These are phyloP conservation scores for Macrophya alboannulata DNA, from an alignment of 2,888 invertebrate genomes.

Conservation along the genomic window DNA sequence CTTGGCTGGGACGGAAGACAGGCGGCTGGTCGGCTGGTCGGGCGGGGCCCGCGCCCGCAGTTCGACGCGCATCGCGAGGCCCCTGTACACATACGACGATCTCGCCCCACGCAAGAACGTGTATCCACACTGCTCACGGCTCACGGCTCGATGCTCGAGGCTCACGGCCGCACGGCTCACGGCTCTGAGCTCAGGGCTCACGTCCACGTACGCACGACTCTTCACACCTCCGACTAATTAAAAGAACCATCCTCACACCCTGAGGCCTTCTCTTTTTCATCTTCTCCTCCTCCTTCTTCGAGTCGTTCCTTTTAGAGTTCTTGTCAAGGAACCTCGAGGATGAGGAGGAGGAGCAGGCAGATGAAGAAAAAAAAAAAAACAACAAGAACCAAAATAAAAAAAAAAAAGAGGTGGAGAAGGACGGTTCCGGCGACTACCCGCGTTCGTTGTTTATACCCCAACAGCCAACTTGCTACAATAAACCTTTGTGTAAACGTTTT, in stretches of 20 bases:
- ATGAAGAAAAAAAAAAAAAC: no score
- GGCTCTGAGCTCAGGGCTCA: constrained; percentile 8
- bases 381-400: neutral
- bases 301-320: constrained; percentile 50
- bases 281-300: constrained; percentile 51
- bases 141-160: neutral
- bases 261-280: constrained; percentile 60
- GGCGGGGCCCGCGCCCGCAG: constrained; percentile 67
- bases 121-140: constrained; percentile 29
- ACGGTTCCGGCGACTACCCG: constrained; percentile 11
- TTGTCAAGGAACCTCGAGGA: constrained; percentile 41
- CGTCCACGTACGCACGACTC: constrained; percentile 70
- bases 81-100: constrained; percentile 50
- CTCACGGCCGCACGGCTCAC: constrained; percentile 59
- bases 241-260: constrained; percentile 70
- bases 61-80: constrained; percentile 41
- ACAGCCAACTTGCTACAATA: constrained; percentile 48
- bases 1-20: constrained; percentile 57
- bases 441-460: constrained; percentile 41
- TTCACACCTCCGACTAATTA: constrained; percentile 76
- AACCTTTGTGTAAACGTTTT: constrained; percentile 50
- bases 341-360: constrained; percentile 28
- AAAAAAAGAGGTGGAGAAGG: constrained; percentile 21
- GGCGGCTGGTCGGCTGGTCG: constrained; percentile 61
- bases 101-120: constrained; percentile 56